Conservation (phyloP, 2,113 vertebrate species). For the Turdus rufiventris region DNA sequence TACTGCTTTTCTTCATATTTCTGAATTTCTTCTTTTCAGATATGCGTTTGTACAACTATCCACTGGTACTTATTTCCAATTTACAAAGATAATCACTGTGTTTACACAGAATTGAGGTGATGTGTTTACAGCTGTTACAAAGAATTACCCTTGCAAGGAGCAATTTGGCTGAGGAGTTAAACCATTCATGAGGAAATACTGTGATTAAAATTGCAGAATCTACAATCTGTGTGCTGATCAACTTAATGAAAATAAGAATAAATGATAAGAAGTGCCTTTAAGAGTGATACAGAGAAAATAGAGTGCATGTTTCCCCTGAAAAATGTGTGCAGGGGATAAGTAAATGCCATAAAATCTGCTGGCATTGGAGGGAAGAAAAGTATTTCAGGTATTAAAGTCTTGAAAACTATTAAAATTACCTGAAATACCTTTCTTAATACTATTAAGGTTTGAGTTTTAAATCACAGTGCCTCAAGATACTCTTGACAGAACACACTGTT, state of each 20-base stretch:
- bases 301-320: not conserved
- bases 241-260: not conserved
- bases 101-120: not conserved
- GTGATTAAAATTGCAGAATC: not conserved
- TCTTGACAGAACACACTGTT: not conserved
- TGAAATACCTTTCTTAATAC: not conserved
- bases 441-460: not conserved
- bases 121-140: not conserved
- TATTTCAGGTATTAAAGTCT: not conserved
- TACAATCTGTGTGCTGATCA: not conserved
- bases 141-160: not conserved
- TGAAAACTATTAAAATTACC: not conserved
- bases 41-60: not conserved
- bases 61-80: not conserved
- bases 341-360: not conserved
- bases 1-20: not conserved
- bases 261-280: not conserved
- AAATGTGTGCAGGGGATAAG: not conserved
- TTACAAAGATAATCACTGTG: not conserved
- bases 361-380: not conserved
- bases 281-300: not conserved
- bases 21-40: not conserved
- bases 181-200: not conserved
- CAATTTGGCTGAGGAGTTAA: not conserved
- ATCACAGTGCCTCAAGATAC: not conserved